A percentile compares a stretch with the other conserved stretches of the same genome.
These are phyloP conservation scores for Drusus annulatus DNA, from an alignment of 1,140 invertebrate genomes.

Conservation along the genomic window DNA sequence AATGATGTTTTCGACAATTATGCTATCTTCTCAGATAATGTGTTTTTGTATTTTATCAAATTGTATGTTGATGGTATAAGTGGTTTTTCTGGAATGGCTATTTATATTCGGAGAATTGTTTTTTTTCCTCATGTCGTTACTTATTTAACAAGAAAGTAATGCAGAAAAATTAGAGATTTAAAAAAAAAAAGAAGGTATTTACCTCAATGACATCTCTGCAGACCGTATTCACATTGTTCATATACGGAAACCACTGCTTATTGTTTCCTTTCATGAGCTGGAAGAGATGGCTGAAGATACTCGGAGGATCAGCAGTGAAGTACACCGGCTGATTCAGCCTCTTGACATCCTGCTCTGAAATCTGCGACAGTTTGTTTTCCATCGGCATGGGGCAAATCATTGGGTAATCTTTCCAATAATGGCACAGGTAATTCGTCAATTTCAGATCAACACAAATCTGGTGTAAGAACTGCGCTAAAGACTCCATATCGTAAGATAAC, in stretches of 20 bases:
- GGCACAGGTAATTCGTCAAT: slow-evolving; percentile 80
- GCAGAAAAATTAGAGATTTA: no score
- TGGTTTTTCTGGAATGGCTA: no score
- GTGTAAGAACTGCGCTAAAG: slow-evolving; percentile 82
- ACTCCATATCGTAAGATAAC: slow-evolving; percentile 77
- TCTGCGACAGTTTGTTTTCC: slow-evolving; percentile 66
- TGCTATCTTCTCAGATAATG: no score
- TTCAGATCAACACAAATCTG: slow-evolving; percentile 86
- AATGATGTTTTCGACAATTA: no score
- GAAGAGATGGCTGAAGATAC: slow-evolving; percentile 80
- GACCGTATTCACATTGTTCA: slow-evolving; percentile 78
- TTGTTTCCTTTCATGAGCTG: slow-evolving; percentile 73
- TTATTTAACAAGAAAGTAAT: no score
- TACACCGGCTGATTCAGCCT: slow-evolving; percentile 77
- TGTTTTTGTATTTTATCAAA: no score
- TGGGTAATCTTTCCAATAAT: slow-evolving; percentile 92
- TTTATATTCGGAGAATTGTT: no score
- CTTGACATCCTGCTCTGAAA: slow-evolving; percentile 72
- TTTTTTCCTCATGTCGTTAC: no score
- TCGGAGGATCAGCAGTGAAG: slow-evolving; percentile 77
- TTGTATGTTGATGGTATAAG: no score
- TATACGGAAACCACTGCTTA: slow-evolving; percentile 78
- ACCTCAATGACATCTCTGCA: slow-evolving; percentile 83
- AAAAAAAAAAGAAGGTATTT: slow-evolving; percentile 57
- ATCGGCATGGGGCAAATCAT: slow-evolving; percentile 69